Evolutionary conservation across 2,113 vertebrate species (phyloP).

Genomic region (Anhinga rufa): DNA sequence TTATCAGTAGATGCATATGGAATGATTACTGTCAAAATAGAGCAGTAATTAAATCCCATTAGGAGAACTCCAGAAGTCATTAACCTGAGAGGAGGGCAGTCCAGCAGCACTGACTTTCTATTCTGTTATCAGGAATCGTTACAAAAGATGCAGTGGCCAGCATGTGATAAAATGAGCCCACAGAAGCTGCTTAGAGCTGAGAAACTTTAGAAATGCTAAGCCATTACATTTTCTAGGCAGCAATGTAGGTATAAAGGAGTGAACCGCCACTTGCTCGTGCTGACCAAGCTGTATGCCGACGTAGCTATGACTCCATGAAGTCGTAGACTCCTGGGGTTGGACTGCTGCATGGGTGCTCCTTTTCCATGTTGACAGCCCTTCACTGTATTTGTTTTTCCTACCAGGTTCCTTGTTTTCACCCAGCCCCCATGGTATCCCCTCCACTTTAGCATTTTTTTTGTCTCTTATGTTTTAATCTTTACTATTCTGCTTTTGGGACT

Average conservation of each 20-base stretch:
- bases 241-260: fast-evolving
- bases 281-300: neutral
- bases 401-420: neutral
- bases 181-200: neutral
- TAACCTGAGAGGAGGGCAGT: neutral
- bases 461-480: neutral
- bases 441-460: neutral
- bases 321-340: neutral
- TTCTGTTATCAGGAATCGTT: neutral
- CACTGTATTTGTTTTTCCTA: neutral
- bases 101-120: neutral
- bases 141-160: neutral
- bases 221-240: neutral
- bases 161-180: neutral
- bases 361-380: neutral
- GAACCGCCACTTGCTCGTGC: neutral
- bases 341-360: neutral
- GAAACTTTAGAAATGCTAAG: neutral
- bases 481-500: neutral
- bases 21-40: neutral
- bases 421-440: neutral
- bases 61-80: neutral
- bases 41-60: neutral
- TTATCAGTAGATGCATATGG: neutral
- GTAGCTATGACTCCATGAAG: fast-evolving